These are phyloP conservation scores for Phrynocephalus versicolor DNA, from an alignment of 2,113 vertebrate species.

Conservation along the genomic window DNA sequence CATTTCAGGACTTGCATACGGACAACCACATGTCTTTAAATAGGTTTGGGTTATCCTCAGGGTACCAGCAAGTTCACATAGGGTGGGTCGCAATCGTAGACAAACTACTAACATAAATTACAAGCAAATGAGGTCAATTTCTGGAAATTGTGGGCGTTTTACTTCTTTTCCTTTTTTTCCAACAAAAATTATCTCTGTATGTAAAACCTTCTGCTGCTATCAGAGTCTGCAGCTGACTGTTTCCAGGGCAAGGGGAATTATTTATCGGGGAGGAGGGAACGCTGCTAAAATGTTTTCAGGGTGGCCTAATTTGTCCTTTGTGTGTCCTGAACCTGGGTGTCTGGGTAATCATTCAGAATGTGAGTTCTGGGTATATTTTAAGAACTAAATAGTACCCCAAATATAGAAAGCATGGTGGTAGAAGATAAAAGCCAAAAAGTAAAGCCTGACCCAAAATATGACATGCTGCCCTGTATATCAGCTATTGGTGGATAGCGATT, in stretches of 20 bases:
- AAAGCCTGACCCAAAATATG: background rate
- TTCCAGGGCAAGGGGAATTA: background rate
- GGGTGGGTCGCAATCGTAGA: background rate
- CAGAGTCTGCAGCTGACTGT: background rate
- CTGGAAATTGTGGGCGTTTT: background rate
- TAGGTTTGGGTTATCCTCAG: background rate
- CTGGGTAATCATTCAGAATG: background rate
- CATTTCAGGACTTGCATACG: background rate
- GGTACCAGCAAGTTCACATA: conserved; percentile 6
- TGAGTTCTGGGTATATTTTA: background rate
- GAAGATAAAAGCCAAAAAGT: background rate
- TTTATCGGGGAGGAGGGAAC: background rate
- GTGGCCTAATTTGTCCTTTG: background rate
- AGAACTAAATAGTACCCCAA: background rate
- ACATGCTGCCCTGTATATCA: background rate
- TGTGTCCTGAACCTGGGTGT: background rate
- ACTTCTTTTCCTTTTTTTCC: background rate
- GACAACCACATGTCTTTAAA: background rate
- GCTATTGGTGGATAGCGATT: conserved; percentile 30
- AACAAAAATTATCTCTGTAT: background rate
- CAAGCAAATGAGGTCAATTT: background rate
- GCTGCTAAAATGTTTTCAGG: background rate
- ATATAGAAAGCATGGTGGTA: background rate
- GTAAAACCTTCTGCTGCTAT: conserved; percentile 6
- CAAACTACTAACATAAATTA: background rate